Evolutionary conservation across 2,797 vertebrate species (phyloP), one percentile per base, ranked within the genome.

Genomic region (Dryobates pubescens): DNA sequence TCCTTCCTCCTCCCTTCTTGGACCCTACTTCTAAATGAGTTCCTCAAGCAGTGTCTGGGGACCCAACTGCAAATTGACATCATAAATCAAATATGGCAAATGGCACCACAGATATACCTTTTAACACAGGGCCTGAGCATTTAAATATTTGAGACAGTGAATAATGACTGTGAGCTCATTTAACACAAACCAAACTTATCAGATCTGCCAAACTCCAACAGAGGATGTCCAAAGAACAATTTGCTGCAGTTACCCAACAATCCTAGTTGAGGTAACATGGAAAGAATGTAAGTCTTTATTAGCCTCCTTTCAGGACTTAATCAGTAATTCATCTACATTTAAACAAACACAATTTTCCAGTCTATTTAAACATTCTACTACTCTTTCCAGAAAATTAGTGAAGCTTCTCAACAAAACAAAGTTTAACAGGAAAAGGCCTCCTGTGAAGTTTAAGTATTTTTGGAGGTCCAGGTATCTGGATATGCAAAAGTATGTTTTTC

Each of bases 161-260:
- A 63, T 59, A 84, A 90, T 75, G 76, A 75, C 76, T 77, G 38
- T 80, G 69, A 94, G 81, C 27, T 85, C 89, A 69, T 89, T 89
- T 65, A 65, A 65, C 62, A 89, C 18, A 79, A 93, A 77, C 11
- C 8, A 94, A 92, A 88, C 30, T 76, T 17, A 91, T 49, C 41
- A 90, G 38, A 87, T 71, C 51, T 80, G 87, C 76, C 79, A 76
- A 89, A 93, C 1, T 58, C 26, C 30, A 88, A 72, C 62, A 88
- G 16, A 86, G 63, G 58, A 82, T 51, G 19, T 93, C 69, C 76
- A 82, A 87, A 85, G 77, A 41, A 80, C 89, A 80, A 80, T 72
- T 58, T 85, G 20, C 54, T 78, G 51, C 41, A 74, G 58, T 51
- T 85, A 82, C 20, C 17, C 59, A 65, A 82, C 13, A 85, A 70